A percentile compares a stretch with the other conserved stretches of the same genome.
Conservation (phyloP, 1,140 invertebrate species). For the Leptonema lineaticorne region DNA sequence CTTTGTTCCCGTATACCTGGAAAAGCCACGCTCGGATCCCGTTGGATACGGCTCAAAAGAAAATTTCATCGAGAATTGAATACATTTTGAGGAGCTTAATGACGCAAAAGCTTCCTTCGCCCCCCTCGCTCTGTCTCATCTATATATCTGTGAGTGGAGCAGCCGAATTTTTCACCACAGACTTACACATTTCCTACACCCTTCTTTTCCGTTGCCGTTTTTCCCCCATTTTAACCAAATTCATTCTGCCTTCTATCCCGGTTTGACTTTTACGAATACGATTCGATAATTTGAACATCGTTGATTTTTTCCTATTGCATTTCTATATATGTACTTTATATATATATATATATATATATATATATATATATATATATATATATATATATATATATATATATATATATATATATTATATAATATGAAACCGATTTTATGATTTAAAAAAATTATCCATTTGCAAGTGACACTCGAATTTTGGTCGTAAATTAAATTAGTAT, state of each 20-base stretch:
- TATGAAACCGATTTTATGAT: too few species aligned
- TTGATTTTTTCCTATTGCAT: neutral
- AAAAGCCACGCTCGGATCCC: neutral
- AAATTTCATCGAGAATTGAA: slow-evolving; percentile 40
- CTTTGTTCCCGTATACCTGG: neutral
- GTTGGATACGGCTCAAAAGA: slow-evolving; percentile 7
- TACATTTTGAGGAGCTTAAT: slow-evolving; percentile 39
- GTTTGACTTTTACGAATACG: neutral
- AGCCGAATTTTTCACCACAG: slow-evolving; percentile 29
- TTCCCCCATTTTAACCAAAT: neutral
- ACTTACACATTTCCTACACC: too few species aligned
- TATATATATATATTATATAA: too few species aligned
- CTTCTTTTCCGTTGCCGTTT: too few species aligned
- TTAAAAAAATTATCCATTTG: too few species aligned
- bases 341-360: too few species aligned
- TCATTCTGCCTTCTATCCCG: neutral
- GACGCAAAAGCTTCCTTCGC: slow-evolving; percentile 40
- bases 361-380: too few species aligned
- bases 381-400: too few species aligned
- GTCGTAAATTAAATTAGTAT: too few species aligned
- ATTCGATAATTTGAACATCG: neutral
- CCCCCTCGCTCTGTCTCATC: too few species aligned
- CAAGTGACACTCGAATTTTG: too few species aligned
- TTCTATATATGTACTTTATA: too few species aligned
- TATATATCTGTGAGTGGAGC: slow-evolving; percentile 37